Percentiles rank a stretch among this genome's conserved stretches.
Conservation (phyloP, 1,140 invertebrate species). For the Laupala kohalensis region DNA sequence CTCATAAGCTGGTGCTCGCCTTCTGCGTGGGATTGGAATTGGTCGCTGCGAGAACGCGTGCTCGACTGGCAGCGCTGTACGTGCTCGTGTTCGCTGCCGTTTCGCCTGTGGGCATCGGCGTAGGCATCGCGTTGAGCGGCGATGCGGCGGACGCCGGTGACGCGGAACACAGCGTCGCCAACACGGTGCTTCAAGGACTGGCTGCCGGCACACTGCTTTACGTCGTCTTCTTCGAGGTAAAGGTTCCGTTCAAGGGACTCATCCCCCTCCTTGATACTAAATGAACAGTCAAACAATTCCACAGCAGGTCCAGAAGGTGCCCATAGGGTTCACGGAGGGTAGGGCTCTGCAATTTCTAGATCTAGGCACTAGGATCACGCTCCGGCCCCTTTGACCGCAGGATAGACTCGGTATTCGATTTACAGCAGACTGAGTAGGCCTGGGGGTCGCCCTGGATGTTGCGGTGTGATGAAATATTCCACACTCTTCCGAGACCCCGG, state of each 20-base stretch:
- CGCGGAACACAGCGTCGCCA: constrained; percentile 1
- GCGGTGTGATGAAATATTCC: too few relatives aligned
- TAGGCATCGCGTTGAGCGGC: constrained; percentile 49
- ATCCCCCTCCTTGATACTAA: constrained; percentile 34
- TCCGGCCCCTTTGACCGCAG: too few relatives aligned
- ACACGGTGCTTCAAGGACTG: constrained; percentile 52
- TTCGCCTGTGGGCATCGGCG: constrained; percentile 60
- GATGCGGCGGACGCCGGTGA: constrained; percentile 23
- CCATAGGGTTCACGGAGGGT: too few relatives aligned
- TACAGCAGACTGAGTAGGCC: too few relatives aligned
- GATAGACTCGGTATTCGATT: too few relatives aligned
- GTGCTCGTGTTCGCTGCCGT: constrained; percentile 65
- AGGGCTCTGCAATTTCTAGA: too few relatives aligned
- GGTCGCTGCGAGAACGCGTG: constrained; percentile 48
- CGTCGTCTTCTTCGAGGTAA: constrained; percentile 81
- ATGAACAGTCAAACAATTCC: constrained; percentile 37
- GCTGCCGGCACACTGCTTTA: constrained; percentile 78
- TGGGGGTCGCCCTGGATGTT: too few relatives aligned
- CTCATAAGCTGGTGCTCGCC: constrained; percentile 81
- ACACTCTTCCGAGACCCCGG: too few relatives aligned
- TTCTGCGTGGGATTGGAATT: constrained; percentile 74
- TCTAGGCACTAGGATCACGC: too few relatives aligned
- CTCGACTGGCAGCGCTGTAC: constrained; percentile 46
- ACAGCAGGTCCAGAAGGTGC: too few relatives aligned
- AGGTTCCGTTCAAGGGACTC: constrained; percentile 32